Percentiles rank a stretch among this genome's conserved stretches.
Evolutionary conservation across 2,113 vertebrate genomes (phyloP).

Genomic region (Cricetomys ansorgei): DNA sequence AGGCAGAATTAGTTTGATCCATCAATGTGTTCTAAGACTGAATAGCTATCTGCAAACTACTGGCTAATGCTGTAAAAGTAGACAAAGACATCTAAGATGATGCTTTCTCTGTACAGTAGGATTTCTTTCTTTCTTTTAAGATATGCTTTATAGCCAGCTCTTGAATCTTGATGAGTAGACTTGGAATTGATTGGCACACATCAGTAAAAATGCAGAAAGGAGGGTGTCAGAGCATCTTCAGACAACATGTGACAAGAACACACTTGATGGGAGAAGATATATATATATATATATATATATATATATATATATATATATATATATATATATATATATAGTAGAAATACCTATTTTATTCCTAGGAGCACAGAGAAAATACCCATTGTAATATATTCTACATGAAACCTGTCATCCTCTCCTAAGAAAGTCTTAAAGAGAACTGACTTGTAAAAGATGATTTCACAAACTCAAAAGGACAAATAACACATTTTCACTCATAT

Average conservation of each 20-base stretch:
- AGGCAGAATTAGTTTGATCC: not conserved
- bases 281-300: conserved; percentile 65
- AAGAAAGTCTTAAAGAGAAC: conserved; percentile 68
- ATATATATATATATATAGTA: conserved; percentile 77
- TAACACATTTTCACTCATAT: not conserved
- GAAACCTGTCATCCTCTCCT: conserved; percentile 57
- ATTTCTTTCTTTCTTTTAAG: conserved; percentile 63
- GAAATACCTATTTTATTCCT: conserved; percentile 74
- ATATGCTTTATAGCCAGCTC: not conserved
- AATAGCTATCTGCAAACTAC: conserved; percentile 54
- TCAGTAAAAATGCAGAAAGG: conserved; percentile 72
- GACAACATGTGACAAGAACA: conserved; percentile 80
- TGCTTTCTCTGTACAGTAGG: not conserved
- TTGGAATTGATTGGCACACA: conserved; percentile 56
- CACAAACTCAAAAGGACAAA: not conserved
- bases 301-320: not conserved
- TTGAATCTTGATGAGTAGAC: conserved; percentile 11
- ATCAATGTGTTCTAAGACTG: conserved; percentile 41
- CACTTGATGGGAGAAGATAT: conserved; percentile 84
- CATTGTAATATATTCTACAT: conserved; percentile 66
- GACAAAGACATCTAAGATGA: not conserved
- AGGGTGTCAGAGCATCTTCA: conserved; percentile 43
- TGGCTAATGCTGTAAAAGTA: not conserved
- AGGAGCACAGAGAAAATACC: conserved; percentile 76
- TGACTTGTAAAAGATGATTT: conserved; percentile 43